These are phyloP conservation scores for Ectemnius cavifrons DNA, from an alignment of 2,888 invertebrate genomes.

Conservation along the genomic window DNA sequence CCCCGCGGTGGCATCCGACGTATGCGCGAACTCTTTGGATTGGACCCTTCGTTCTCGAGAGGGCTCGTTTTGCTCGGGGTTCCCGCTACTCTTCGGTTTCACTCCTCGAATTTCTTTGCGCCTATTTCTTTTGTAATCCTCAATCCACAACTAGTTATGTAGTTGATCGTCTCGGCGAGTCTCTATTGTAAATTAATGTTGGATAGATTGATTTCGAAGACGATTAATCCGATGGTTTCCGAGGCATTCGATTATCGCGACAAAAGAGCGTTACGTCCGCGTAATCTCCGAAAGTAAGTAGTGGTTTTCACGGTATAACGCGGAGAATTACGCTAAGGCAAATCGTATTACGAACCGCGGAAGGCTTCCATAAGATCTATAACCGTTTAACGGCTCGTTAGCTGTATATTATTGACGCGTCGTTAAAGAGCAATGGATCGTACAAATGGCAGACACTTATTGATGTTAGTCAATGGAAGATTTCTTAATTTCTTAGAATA, in stretches of 20 bases:
- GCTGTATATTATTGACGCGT: slow-evolving; percentile 53
- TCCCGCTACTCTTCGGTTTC: slow-evolving; percentile 26
- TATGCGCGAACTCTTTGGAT: slow-evolving; percentile 37
- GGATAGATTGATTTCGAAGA: not conserved
- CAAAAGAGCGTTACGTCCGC: not conserved
- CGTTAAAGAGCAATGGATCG: slow-evolving; percentile 50
- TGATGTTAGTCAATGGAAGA: slow-evolving; percentile 46
- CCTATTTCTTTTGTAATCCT: not conserved
- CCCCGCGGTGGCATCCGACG: slow-evolving; percentile 66
- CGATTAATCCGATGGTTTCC: not conserved
- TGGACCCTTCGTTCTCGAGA: slow-evolving; percentile 49
- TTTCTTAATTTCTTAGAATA: not conserved
- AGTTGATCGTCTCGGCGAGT: not conserved
- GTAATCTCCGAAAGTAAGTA: slow-evolving; percentile 17
- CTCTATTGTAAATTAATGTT: not conserved
- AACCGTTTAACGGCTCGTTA: slow-evolving; percentile 58
- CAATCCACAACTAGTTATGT: slow-evolving; percentile 32
- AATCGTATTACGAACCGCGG: slow-evolving; percentile 49
- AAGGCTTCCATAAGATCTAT: slow-evolving; percentile 54
- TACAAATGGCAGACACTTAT: slow-evolving; percentile 42
- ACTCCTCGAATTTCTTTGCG: slow-evolving; percentile 4
- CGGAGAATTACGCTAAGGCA: slow-evolving; percentile 48
- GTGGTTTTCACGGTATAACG: slow-evolving; percentile 26
- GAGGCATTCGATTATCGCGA: not conserved
- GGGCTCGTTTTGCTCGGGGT: slow-evolving; percentile 40